Conservation (phyloP, 2,797 vertebrate genomes). For the Botia almorhae region DNA sequence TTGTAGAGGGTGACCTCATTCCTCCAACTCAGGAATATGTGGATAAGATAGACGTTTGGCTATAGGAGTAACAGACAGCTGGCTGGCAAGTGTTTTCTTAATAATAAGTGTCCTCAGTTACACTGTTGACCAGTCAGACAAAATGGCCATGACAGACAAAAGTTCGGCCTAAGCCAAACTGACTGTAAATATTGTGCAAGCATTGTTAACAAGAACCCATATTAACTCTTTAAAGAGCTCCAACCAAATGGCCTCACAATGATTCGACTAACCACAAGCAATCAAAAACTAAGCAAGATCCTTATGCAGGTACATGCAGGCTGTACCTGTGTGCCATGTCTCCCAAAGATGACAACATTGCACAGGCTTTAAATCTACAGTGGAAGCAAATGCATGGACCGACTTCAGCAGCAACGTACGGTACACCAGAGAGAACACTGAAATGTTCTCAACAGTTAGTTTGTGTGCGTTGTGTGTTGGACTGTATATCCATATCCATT, state of each 20-base stretch:
- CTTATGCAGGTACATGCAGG: no score
- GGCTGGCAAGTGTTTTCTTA: neutral
- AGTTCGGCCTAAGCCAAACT: no score
- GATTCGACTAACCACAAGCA: constrained; percentile 53
- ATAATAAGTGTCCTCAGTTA: neutral
- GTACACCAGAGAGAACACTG: neutral
- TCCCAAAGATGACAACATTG: neutral
- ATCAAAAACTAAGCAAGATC: constrained; percentile 3
- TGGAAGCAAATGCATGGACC: neutral
- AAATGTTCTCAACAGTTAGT: constrained; percentile 7
- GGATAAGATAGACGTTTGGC: constrained; percentile 65
- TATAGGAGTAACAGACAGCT: constrained; percentile 18
- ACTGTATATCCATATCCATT: neutral
- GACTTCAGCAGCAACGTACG: neutral
- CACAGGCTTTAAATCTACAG: neutral
- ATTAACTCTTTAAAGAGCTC: constrained; percentile 68
- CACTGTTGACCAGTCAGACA: neutral
- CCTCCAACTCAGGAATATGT: constrained; percentile 71
- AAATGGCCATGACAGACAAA: neutral
- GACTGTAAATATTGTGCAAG: no score
- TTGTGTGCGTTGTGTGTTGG: neutral
- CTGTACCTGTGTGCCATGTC: neutral
- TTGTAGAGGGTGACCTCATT: constrained; percentile 69
- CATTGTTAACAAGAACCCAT: constrained; percentile 65
- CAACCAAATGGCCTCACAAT: constrained; percentile 63